Evolutionary conservation across 2,113 vertebrate genomes (phyloP).

Genomic region (Cromileptes altivelis): DNA sequence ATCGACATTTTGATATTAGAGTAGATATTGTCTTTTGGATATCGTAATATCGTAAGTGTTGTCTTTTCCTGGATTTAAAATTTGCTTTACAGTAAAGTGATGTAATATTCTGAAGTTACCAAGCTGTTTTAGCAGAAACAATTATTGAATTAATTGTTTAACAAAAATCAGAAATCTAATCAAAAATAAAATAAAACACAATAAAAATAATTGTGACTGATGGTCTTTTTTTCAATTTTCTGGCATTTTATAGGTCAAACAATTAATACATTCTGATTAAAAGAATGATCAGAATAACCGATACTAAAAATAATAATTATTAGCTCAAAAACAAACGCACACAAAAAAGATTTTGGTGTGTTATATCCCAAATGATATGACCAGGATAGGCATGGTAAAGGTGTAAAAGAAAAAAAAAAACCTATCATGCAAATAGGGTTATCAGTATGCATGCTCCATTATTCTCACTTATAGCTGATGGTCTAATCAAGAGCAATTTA

Average conservation of each 20-base stretch:
- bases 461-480: background rate
- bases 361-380: background rate
- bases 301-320: background rate
- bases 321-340: background rate
- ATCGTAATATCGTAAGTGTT: too few relatives aligned
- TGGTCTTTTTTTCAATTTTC: too few relatives aligned
- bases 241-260: background rate
- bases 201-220: too few relatives aligned
- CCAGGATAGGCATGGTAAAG: background rate
- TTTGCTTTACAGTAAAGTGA: too few relatives aligned
- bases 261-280: background rate
- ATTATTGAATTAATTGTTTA: background rate
- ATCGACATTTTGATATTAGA: too few relatives aligned
- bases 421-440: slow-evolving; percentile 11
- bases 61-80: too few relatives aligned
- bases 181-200: too few relatives aligned
- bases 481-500: slow-evolving; percentile 12
- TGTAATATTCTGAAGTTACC: too few relatives aligned
- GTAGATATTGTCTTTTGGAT: too few relatives aligned
- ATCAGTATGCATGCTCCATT: slow-evolving; percentile 6
- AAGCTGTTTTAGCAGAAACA: background rate
- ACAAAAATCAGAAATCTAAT: too few relatives aligned
- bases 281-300: background rate
- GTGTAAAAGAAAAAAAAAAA: background rate
- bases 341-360: background rate